Percentiles rank a stretch among this genome's conserved stretches.
phyloP scores from a whole-genome alignment of 2,888 invertebrate species.

The Mantis religiosa region DNA sequence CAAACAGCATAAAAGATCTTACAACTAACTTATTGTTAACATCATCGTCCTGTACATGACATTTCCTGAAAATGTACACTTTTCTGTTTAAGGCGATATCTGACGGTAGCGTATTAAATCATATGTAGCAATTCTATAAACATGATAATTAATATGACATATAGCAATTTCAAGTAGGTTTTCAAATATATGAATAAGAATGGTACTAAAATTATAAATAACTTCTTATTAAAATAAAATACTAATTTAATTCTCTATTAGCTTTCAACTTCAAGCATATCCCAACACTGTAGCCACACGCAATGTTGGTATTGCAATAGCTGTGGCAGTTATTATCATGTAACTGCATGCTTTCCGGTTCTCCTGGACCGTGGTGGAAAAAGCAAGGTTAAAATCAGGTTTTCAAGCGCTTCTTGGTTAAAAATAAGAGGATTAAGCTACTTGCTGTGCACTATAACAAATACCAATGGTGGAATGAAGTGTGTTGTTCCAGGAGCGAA shows the following conservation, averaged over 20 bases:
- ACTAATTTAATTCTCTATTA: not conserved
- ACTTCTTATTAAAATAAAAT: not conserved
- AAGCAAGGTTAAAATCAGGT: not conserved
- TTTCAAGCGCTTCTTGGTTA: not conserved
- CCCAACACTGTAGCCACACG: not conserved
- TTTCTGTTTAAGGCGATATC: not conserved
- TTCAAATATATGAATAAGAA: no score
- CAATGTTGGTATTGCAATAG: not conserved
- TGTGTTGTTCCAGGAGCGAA: conserved; percentile 71
- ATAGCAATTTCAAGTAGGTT: no score
- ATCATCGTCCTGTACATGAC: not conserved
- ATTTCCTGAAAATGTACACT: not conserved
- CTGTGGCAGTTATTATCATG: no score
- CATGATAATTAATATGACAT: not conserved
- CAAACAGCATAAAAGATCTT: no score
- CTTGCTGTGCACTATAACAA: not conserved
- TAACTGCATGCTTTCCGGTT: not conserved
- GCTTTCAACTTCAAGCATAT: not conserved
- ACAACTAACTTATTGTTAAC: not conserved
- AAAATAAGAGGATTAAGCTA: not conserved
- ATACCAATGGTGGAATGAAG: conserved; percentile 56
- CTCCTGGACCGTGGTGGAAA: not conserved
- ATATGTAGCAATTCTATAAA: not conserved
- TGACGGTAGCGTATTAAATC: not conserved
- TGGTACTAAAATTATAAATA: no score